Evolutionary conservation across 2,113 vertebrate species (phyloP).

Genomic region (Dromaius novaehollandiae): DNA sequence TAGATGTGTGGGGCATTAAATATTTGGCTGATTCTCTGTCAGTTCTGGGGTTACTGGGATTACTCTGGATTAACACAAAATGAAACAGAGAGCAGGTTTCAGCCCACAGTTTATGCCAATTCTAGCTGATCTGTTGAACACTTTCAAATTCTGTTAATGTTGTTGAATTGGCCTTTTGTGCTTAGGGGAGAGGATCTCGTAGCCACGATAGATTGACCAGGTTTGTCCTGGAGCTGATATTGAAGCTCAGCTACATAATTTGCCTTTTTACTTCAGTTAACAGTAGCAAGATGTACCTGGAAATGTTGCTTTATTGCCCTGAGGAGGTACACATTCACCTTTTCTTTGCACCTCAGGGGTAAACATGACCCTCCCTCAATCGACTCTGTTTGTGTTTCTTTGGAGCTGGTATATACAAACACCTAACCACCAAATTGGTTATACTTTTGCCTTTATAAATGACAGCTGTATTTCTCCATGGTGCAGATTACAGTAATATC

Average conservation of each 20-base stretch:
- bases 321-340: background rate
- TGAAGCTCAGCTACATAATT: background rate
- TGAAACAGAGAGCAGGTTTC: background rate
- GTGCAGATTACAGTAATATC: background rate
- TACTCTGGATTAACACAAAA: background rate
- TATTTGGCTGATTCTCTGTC: background rate
- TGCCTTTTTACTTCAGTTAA: background rate
- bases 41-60: background rate
- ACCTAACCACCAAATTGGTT: background rate
- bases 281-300: background rate
- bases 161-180: background rate
- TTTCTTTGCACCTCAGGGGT: background rate
- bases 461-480: background rate
- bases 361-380: background rate
- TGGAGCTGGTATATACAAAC: background rate
- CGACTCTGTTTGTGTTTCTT: background rate
- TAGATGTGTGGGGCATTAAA: background rate
- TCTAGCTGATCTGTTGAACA: background rate
- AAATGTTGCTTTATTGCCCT: background rate
- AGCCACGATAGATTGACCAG: background rate
- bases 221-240: background rate
- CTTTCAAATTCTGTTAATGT: background rate
- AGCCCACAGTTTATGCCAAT: background rate
- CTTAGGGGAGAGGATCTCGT: background rate
- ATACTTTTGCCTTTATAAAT: background rate